Percentiles rank a stretch among this genome's conserved stretches.
These are phyloP conservation scores for Strix aluco DNA, from an alignment of 2,113 vertebrate genomes.

Conservation along the genomic window DNA sequence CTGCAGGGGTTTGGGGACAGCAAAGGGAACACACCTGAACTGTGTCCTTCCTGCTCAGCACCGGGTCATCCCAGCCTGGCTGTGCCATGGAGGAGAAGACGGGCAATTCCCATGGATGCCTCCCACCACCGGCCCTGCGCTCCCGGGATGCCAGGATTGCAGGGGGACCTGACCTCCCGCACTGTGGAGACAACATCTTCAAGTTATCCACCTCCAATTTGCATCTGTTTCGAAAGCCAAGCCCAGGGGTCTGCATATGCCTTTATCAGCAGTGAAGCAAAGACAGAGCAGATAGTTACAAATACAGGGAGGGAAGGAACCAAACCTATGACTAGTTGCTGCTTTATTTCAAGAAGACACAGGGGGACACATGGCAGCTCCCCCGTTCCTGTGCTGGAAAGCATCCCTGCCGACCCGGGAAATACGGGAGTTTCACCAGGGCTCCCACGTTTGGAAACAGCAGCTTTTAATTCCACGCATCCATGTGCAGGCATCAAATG, in stretches of 20 bases:
- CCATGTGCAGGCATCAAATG: background rate
- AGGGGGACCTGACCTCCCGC: background rate
- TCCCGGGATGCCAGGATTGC: background rate
- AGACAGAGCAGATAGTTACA: background rate
- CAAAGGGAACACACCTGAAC: background rate
- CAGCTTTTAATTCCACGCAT: background rate
- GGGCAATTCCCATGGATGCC: accelerated
- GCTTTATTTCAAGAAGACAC: background rate
- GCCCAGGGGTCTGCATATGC: background rate
- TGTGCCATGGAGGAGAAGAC: accelerated
- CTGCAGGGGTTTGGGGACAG: background rate
- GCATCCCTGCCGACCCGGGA: background rate
- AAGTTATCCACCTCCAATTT: accelerated
- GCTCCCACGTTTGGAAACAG: background rate
- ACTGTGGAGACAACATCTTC: accelerated
- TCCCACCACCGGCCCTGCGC: background rate
- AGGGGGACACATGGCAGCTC: accelerated
- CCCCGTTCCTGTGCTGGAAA: background rate
- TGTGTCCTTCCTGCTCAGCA: background rate
- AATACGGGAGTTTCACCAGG: background rate
- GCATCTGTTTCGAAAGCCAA: background rate
- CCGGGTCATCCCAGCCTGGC: accelerated
- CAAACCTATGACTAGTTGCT: accelerated
- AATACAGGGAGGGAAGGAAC: background rate
- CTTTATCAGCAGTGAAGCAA: accelerated